Evolutionary conservation across 2,797 vertebrate genomes (phyloP).

Genomic region (Hypotaenidia okinawae): DNA sequence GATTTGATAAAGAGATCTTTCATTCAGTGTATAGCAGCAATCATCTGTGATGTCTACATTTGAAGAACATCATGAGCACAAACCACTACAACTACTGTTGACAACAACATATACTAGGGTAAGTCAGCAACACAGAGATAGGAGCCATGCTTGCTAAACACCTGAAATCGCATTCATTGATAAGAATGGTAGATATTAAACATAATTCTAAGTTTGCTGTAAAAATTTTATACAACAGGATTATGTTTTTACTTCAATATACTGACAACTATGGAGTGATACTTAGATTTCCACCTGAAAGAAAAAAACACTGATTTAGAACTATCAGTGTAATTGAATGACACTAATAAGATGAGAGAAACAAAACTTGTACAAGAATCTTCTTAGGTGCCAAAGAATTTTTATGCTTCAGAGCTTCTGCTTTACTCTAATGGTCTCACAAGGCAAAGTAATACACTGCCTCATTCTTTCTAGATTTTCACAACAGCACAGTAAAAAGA

Average conservation of each 20-base stretch:
- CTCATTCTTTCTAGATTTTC: background rate
- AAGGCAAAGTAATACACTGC: background rate
- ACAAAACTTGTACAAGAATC: background rate
- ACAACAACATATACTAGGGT: background rate
- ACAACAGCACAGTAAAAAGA: background rate
- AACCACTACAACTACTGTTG: background rate
- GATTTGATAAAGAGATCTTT: background rate
- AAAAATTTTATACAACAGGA: background rate
- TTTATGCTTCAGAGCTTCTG: background rate
- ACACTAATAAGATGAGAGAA: background rate
- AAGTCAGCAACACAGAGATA: background rate
- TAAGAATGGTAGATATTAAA: background rate
- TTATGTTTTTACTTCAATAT: background rate
- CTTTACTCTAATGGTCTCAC: background rate
- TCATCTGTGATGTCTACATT: background rate
- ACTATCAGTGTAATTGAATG: background rate
- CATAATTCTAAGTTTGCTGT: background rate
- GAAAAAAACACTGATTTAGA: background rate
- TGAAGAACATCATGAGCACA: background rate
- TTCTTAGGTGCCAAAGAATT: constrained; percentile 51
- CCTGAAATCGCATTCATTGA: background rate
- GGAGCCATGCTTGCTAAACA: background rate
- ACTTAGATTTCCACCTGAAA: background rate
- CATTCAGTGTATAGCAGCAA: background rate
- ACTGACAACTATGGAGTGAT: background rate